Evolutionary conservation across 2,797 vertebrate species (phyloP), one percentile per base, ranked within the genome.

Genomic region (Sphenodon punctatus): DNA sequence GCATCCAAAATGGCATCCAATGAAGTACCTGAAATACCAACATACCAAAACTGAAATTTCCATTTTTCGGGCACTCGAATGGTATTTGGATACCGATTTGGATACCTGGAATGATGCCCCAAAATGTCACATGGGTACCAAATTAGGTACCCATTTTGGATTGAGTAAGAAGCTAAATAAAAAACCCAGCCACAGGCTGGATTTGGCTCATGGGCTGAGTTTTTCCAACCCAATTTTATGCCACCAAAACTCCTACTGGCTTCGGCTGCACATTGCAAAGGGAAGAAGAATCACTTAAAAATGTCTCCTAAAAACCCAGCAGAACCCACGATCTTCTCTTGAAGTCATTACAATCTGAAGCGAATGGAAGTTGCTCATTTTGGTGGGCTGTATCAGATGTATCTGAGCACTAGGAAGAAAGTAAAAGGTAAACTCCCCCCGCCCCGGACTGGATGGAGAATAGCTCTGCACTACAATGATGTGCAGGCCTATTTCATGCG

Each of bases 381-480:
- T 80, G 43, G 87, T 23, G 8, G 32, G 58, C 12, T 27, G 22
- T 10, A 34, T 38, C 15, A 25, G 2, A 38, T 1, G 1, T 23
- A 22, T 64, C 73, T 78, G 76, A 45, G 79, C 70, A 48, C 27
- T 36, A 83, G 78, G 74, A 86, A 23, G 48, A 27, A 10, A 22
- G 22, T 4, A 5, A 83, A 80, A 70, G 20, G 63, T 6, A 74
- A 36, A 80, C 36, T 27, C 59, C 13, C 0, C 12, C 55, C 4
- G 77, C 74, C 39, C 61, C 9, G 22, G 39, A 5, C 12, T 15
- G 27, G 42, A 43, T 10, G 4, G 2, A 4, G 10, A 17, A 5
- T 20, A 32, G 1, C 11, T 0, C 4, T 60, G 39, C 34, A 34
- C 27, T 5, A 25, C 3, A n/a, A n/a, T 1, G 64, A 15, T 11